Conservation (phyloP, 2,113 vertebrate species). For the Eira barbara region DNA sequence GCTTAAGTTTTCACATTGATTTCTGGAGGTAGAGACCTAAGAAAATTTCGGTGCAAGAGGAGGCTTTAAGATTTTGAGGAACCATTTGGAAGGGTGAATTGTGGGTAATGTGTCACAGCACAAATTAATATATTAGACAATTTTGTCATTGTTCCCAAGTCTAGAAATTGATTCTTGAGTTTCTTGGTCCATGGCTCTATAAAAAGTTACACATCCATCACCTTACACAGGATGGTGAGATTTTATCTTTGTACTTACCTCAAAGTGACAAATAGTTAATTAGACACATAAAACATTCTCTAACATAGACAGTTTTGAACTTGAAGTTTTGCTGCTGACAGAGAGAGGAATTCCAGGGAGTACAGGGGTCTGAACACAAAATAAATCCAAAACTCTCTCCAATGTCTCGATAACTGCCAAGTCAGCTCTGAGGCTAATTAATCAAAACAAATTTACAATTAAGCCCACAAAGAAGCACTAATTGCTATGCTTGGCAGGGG, state of each 20-base stretch:
- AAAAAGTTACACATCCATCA: constrained; percentile 63
- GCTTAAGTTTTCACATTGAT: constrained; percentile 1
- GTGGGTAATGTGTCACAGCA: constrained; percentile 42
- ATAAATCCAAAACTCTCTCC: constrained; percentile 65
- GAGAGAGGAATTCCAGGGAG: constrained; percentile 63
- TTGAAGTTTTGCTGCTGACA: constrained; percentile 74
- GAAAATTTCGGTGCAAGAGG: background rate
- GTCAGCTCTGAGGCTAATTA: constrained; percentile 81
- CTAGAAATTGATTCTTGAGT: constrained; percentile 57
- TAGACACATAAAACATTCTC: constrained; percentile 65
- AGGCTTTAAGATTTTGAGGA: constrained; percentile 27
- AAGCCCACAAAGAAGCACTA: constrained; percentile 76
- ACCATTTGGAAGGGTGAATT: constrained; percentile 17
- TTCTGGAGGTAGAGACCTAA: constrained; percentile 11
- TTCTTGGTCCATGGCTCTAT: constrained; percentile 39
- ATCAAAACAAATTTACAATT: constrained; percentile 84
- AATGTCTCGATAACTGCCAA: constrained; percentile 75
- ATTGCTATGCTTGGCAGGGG: constrained; percentile 75
- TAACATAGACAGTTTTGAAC: constrained; percentile 61
- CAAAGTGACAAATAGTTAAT: constrained; percentile 70
- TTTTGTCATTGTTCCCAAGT: constrained; percentile 37
- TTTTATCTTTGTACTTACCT: constrained; percentile 67
- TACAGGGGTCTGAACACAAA: constrained; percentile 29
- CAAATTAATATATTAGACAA: constrained; percentile 57
- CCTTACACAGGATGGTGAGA: constrained; percentile 17